A percentile compares a stretch with the other conserved stretches of the same genome.
These are phyloP conservation scores for Tetragnatha versicolor DNA, from an alignment of 1,140 invertebrate genomes.

Conservation along the genomic window DNA sequence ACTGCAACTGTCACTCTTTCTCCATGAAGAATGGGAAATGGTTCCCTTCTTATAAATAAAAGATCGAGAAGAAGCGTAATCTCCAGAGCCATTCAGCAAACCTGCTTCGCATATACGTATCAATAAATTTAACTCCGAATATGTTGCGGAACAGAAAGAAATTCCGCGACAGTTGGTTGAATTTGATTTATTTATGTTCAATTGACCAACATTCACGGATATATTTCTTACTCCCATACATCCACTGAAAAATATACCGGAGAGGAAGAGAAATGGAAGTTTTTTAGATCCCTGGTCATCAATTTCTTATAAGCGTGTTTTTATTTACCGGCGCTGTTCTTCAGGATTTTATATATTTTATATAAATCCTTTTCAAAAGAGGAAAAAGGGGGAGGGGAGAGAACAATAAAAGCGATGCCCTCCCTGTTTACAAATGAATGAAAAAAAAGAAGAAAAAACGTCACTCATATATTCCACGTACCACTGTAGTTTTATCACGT, in stretches of 20 bases:
- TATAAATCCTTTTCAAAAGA: conserved; percentile 7
- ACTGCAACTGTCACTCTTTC: no score
- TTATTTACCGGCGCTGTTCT: conserved; percentile 33
- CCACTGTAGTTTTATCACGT: conserved; percentile 38
- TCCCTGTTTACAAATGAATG: conserved; percentile 2
- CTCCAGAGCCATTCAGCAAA: not conserved
- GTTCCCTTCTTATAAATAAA: no score
- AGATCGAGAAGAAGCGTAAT: not conserved
- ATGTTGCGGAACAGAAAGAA: not conserved
- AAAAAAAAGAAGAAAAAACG: not conserved
- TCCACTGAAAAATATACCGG: not conserved
- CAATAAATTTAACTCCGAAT: not conserved
- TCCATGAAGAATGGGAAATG: no score
- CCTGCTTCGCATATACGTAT: conserved; percentile 3
- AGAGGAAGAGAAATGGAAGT: not conserved
- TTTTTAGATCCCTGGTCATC: conserved; percentile 32
- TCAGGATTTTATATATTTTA: conserved; percentile 38
- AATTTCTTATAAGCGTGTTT: conserved; percentile 47
- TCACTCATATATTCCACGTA: conserved; percentile 36
- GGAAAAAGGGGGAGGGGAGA: not conserved
- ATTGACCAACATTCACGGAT: conserved; percentile 1
- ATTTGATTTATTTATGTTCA: conserved; percentile 46
- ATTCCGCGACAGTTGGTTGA: not conserved
- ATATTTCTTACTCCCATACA: no score
- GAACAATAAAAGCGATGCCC: not conserved